Evolutionary conservation across 2,888 invertebrate species (phyloP), one percentile per base, ranked within the genome.

Genomic region (Globia sparganii): DNA sequence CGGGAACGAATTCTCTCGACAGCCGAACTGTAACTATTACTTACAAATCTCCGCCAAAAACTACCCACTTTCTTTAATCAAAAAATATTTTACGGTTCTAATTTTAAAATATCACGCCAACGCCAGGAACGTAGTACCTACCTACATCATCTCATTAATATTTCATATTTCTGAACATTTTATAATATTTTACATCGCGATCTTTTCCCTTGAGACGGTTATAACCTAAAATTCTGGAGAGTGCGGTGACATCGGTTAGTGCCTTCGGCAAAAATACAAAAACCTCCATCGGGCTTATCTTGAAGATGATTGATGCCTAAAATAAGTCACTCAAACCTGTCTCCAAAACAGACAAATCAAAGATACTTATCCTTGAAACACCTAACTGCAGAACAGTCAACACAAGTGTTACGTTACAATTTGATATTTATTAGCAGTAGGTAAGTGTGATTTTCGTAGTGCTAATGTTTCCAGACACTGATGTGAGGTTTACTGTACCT

Each of bases 161-260:
- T 68, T 67, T 82, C 59, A 77, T 67, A 67, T 77, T 67, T 40
- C 13, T 28, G n/a, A 77, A 73, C n/a, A 71, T 73, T 85, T 81
- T 77, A 72, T 77, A 72, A 76, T 81, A 85, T 77, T 77, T 72
- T 8, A 56, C 40, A 21, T 58, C 53, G 28, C 46, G 43, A 62
- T 72, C 49, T 46, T 46, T 72, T 77, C 72, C 81, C 62, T 28
- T 18, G 81, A 81, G 76, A 72, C 69, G 34, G n/a, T 46, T 46
- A 56, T 72, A 69, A 31, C 43, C 65, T 70, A 53, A 73, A 62
- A 67, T 73, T 76, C 40, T 56, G 21, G 49, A 15, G 25, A 77
- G 66, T 72, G 5, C 82, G 72, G 70, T 83, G 82, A 81, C 70
- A 72, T 56, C 66, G 49, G 43, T 75, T n/a, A 68, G 31, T 28